Percentiles rank a stretch among this genome's conserved stretches.
These are phyloP conservation scores for Nyctalus aviator DNA, from an alignment of 2,797 vertebrate species.

Conservation along the genomic window DNA sequence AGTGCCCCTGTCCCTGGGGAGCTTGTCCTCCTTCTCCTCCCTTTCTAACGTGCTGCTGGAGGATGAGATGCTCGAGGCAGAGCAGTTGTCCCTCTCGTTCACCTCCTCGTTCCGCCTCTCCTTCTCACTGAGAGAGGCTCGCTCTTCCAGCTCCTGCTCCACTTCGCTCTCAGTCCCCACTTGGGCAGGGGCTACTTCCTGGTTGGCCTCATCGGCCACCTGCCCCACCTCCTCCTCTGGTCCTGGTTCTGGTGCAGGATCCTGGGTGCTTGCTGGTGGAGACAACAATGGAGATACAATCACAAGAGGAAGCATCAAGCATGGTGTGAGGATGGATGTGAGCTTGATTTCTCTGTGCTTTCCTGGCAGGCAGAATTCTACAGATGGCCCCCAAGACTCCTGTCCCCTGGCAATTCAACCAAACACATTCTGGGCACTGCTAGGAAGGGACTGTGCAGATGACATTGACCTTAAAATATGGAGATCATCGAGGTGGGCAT, in stretches of 20 bases:
- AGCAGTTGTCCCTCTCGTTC: conserved; percentile 99
- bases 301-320: background rate
- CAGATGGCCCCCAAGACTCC: background rate
- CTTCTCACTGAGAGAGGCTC: conserved; percentile 95
- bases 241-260: conserved; percentile 87
- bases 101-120: conserved; percentile 98
- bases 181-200: conserved; percentile 84
- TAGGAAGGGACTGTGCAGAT: background rate
- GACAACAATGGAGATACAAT: conserved; percentile 85
- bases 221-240: conserved; percentile 78
- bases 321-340: background rate
- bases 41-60: conserved; percentile 98
- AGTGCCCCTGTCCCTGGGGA: conserved; percentile 90
- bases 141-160: conserved; percentile 92
- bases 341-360: background rate
- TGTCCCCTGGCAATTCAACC: background rate
- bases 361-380: background rate
- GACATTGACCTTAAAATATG: background rate
- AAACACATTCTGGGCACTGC: background rate
- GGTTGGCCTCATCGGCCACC: conserved; percentile 79
- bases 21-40: conserved; percentile 96
- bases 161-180: conserved; percentile 88
- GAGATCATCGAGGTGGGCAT: background rate
- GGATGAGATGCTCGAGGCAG: conserved; percentile 98
- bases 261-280: conserved; percentile 87